Conservation (phyloP, 1,140 invertebrate species). For the Drosophila nikananu region DNA sequence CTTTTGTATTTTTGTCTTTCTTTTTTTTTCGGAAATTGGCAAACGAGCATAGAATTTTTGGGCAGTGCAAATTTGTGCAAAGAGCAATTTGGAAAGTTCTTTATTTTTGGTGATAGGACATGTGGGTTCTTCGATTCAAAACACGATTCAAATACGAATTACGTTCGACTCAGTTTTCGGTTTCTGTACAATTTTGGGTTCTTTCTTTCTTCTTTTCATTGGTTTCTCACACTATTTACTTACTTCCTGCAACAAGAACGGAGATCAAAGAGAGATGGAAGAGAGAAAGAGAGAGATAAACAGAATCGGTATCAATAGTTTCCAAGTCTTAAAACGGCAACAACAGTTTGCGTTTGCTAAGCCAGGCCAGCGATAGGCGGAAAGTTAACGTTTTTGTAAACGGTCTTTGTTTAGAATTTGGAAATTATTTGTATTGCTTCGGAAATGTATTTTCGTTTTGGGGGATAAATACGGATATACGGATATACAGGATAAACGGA, state of each 20-base stretch:
- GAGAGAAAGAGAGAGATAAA: slow-evolving; percentile 72
- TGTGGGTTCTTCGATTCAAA: slow-evolving; percentile 11
- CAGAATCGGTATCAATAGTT: slow-evolving; percentile 71
- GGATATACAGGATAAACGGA: slow-evolving; percentile 25
- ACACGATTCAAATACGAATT: slow-evolving; percentile 48
- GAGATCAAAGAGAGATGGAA: slow-evolving; percentile 59
- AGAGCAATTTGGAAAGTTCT: slow-evolving; percentile 23
- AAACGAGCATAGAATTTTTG: slow-evolving; percentile 42
- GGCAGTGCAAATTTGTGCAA: slow-evolving; percentile 26
- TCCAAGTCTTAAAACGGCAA: slow-evolving; percentile 68
- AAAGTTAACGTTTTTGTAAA: slow-evolving; percentile 60
- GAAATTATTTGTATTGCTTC: slow-evolving; percentile 47
- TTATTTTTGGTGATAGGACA: slow-evolving; percentile 29
- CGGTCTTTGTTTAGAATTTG: slow-evolving; percentile 50
- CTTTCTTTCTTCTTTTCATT: slow-evolving; percentile 55
- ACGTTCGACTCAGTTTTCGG: slow-evolving; percentile 14
- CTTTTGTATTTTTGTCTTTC: background rate
- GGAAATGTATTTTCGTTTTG: slow-evolving; percentile 51
- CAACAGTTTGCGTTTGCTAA: slow-evolving; percentile 65
- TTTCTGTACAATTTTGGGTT: slow-evolving; percentile 24
- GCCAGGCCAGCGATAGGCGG: slow-evolving; percentile 80
- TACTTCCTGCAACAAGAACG: slow-evolving; percentile 81
- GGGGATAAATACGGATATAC: slow-evolving; percentile 25
- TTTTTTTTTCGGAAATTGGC: slow-evolving; percentile 40
- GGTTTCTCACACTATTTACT: slow-evolving; percentile 74